Percentiles rank a stretch among this genome's conserved stretches.
Evolutionary conservation across 2,797 vertebrate species (phyloP).

Genomic region (Xerus rutilus): DNA sequence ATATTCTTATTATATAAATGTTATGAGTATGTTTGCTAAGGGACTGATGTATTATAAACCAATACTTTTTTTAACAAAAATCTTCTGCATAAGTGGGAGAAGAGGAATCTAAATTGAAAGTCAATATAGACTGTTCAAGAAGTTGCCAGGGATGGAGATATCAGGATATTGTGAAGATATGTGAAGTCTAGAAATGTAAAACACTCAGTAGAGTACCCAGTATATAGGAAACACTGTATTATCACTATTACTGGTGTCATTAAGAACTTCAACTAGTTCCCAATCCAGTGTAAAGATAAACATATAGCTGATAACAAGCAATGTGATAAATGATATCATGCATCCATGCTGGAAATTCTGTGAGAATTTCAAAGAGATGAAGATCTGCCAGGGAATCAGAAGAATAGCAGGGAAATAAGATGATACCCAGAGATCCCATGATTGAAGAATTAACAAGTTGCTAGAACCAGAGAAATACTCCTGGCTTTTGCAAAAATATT

Average conservation of each 20-base stretch:
- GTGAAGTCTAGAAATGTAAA: not conserved
- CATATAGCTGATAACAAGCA: not conserved
- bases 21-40: conserved; percentile 35
- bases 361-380: not conserved
- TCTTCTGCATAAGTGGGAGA: not conserved
- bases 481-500: not conserved
- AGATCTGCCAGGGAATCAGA: not conserved
- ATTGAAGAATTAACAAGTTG: not conserved
- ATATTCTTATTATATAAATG: not conserved
- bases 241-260: not conserved
- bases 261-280: conserved; percentile 15
- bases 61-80: not conserved
- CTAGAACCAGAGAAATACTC: not conserved
- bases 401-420: not conserved
- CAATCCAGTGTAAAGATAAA: conserved; percentile 16
- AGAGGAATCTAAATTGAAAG: conserved; percentile 32
- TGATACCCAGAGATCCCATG: not conserved
- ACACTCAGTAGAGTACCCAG: not conserved
- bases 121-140: conserved; percentile 22
- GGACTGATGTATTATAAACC: not conserved
- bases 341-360: conserved; percentile 19
- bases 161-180: not conserved
- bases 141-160: not conserved
- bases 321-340: not conserved
- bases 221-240: not conserved